phyloP scores from a whole-genome alignment of 2,888 invertebrate species.

The Aleiodes leptofemur region DNA sequence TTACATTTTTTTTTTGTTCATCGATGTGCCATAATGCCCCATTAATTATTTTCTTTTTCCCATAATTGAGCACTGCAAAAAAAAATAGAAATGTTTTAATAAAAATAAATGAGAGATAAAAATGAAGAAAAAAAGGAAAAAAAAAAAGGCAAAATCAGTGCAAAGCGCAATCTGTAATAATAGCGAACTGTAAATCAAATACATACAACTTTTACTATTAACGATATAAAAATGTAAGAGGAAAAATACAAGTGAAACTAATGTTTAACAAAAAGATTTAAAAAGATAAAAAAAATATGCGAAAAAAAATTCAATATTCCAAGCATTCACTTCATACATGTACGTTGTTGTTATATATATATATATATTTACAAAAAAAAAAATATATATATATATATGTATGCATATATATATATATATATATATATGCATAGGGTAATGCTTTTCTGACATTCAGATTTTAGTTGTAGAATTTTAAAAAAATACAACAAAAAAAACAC shows the following conservation, averaged over 20 bases:
- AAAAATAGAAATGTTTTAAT: background rate
- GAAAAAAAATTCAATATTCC: slow-evolving; percentile 65
- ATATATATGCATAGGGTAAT: slow-evolving; percentile 65
- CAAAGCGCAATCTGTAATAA: slow-evolving; percentile 64
- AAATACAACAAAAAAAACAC: background rate
- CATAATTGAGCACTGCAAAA: background rate
- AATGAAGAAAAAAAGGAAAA: slow-evolving; percentile 34
- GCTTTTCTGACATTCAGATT: slow-evolving; percentile 71
- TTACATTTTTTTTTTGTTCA: slow-evolving; percentile 51
- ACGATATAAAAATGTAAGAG: slow-evolving; percentile 65
- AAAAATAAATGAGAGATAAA: background rate
- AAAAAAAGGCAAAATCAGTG: slow-evolving; percentile 55
- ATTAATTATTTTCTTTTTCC: slow-evolving; percentile 12
- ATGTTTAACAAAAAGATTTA: slow-evolving; percentile 44
- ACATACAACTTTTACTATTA: slow-evolving; percentile 65
- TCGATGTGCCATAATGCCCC: slow-evolving; percentile 53
- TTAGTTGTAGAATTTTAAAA: slow-evolving; percentile 62
- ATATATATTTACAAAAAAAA: slow-evolving; percentile 56
- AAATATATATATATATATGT: slow-evolving; percentile 56
- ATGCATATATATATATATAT: slow-evolving; percentile 53
- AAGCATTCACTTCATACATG: slow-evolving; percentile 71
- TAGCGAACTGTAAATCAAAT: slow-evolving; percentile 69
- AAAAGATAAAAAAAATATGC: slow-evolving; percentile 35
- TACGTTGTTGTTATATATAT: slow-evolving; percentile 71
- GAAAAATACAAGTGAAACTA: slow-evolving; percentile 51